Percentiles rank a stretch among this genome's conserved stretches.
These are phyloP conservation scores for Colius striatus DNA, from an alignment of 2,113 vertebrate genomes.

Conservation along the genomic window DNA sequence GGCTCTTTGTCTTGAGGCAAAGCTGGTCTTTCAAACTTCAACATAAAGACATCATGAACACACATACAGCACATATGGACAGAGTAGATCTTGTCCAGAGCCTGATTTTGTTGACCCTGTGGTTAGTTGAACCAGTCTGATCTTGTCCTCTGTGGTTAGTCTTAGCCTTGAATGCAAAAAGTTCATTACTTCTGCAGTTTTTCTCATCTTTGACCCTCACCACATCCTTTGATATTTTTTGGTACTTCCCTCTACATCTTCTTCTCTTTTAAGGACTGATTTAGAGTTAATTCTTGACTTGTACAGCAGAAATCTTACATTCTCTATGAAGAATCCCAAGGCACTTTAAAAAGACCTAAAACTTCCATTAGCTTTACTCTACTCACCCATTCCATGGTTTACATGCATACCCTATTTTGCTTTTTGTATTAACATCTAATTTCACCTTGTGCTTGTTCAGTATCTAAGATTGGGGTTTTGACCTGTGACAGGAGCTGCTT, in stretches of 20 bases:
- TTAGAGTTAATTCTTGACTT: neutral
- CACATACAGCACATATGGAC: neutral
- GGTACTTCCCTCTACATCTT: neutral
- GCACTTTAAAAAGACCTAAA: neutral
- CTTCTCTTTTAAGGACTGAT: neutral
- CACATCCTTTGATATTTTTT: neutral
- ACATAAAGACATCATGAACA: neutral
- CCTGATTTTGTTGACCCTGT: neutral
- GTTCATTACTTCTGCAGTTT: neutral
- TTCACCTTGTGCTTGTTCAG: neutral
- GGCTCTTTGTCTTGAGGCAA: neutral
- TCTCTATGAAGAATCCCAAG: neutral
- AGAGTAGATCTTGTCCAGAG: neutral
- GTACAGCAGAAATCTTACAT: neutral
- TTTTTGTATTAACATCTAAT: neutral
- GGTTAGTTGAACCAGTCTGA: neutral
- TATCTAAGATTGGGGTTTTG: neutral
- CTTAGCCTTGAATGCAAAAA: neutral
- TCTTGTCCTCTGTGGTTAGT: neutral
- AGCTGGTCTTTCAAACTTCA: neutral
- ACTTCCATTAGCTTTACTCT: neutral
- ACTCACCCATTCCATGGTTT: neutral
- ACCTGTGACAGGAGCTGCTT: neutral
- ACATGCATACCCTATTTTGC: neutral
- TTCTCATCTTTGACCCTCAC: neutral